Evolutionary conservation across 2,797 vertebrate species (phyloP).

Genomic region (Basileuterus tristriatus): DNA sequence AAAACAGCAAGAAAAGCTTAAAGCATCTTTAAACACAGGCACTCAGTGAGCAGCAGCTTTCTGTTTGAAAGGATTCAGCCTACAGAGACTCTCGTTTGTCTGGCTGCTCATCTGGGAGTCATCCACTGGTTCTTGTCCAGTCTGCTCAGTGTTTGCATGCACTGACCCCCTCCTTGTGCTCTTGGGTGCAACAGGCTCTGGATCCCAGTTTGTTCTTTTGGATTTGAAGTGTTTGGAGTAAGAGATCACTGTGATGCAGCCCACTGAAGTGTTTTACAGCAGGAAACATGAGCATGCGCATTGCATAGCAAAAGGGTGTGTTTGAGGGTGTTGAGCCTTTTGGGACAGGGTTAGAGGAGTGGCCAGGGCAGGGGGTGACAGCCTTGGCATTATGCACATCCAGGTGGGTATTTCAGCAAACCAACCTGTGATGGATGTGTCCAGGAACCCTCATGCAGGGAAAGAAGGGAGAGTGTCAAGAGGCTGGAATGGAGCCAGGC

Average conservation of each 20-base stretch:
- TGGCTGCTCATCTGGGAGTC: neutral
- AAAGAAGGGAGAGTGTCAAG: neutral
- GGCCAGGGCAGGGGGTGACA: neutral
- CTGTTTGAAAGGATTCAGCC: neutral
- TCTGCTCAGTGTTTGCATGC: neutral
- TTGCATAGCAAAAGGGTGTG: neutral
- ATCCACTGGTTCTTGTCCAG: fast-evolving
- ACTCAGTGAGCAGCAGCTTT: neutral
- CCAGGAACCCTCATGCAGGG: neutral
- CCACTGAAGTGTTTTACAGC: neutral
- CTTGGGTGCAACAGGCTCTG: neutral
- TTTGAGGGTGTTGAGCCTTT: neutral
- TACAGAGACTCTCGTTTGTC: neutral
- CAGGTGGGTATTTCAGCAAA: neutral
- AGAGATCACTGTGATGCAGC: neutral
- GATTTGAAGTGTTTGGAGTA: neutral
- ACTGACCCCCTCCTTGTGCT: neutral
- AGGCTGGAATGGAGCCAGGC: neutral
- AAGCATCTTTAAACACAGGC: neutral
- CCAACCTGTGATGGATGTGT: neutral
- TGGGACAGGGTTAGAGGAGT: neutral
- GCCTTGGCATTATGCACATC: neutral
- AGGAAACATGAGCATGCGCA: neutral
- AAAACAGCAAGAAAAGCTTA: slow-evolving; percentile 47
- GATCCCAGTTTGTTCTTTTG: neutral